A percentile compares a stretch with the other conserved stretches of the same genome.
These are phyloP conservation scores for Tretioscincus oriximinensis DNA, from an alignment of 2,113 vertebrate species.

Conservation along the genomic window DNA sequence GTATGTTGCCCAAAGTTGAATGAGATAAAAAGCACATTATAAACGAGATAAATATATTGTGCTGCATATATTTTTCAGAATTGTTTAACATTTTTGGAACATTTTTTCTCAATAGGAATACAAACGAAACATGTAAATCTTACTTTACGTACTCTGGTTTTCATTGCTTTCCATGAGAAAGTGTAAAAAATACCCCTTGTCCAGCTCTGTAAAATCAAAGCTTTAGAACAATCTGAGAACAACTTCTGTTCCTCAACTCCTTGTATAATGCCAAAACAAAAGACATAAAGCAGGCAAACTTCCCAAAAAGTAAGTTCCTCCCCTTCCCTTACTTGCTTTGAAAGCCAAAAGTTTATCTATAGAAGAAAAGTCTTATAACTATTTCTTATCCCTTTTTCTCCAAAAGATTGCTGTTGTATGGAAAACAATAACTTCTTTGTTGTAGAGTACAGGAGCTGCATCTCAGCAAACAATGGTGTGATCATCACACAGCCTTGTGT, in stretches of 20 bases:
- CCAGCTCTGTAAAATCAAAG: not conserved
- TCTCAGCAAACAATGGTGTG: constrained; percentile 75
- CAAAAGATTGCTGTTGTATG: constrained; percentile 58
- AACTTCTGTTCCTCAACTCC: not conserved
- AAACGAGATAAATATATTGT: too few species aligned
- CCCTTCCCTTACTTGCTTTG: constrained; percentile 14
- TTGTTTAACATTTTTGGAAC: too few species aligned
- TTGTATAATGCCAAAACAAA: not conserved
- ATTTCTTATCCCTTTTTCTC: constrained; percentile 48
- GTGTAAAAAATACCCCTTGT: too few species aligned
- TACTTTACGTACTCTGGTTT: too few species aligned
- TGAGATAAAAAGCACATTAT: too few species aligned
- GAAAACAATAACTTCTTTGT: constrained; percentile 76
- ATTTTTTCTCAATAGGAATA: too few species aligned
- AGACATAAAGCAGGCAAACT: not conserved
- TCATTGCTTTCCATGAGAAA: too few species aligned
- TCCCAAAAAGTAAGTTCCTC: not conserved
- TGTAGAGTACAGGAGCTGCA: constrained; percentile 55
- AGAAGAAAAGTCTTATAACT: constrained; percentile 68
- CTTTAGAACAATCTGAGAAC: not conserved
- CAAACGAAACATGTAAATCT: not conserved
- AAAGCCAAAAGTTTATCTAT: constrained; percentile 66
- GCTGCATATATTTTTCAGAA: too few species aligned
- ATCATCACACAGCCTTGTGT: constrained; percentile 53
- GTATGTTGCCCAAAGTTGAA: too few species aligned